phyloP scores from a whole-genome alignment of 1,140 invertebrate species.

The Belonocnema kinseyi region DNA sequence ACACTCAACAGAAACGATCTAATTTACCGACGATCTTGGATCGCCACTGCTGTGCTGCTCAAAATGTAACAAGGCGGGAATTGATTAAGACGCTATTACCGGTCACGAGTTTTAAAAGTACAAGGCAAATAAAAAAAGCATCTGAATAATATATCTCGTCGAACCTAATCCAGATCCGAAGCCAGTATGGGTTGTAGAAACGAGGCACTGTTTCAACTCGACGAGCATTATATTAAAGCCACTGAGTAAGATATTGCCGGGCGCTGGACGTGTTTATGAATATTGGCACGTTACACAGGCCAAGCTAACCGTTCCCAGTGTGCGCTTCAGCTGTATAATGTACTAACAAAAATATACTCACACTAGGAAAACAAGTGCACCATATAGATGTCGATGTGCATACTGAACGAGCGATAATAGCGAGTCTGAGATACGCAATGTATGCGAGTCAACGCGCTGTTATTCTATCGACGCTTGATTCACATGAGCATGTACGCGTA shows the following conservation, averaged over 20 bases:
- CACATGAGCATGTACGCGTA: conserved; percentile 33
- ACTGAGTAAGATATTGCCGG: conserved; percentile 65
- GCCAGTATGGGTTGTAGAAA: background rate
- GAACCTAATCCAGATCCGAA: conserved; percentile 29
- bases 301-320: conserved; percentile 41
- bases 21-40: background rate
- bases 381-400: conserved; percentile 20
- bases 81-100: conserved; percentile 19
- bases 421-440: conserved; percentile 8
- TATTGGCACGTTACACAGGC: conserved; percentile 60
- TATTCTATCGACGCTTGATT: conserved; percentile 35
- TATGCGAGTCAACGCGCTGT: background rate
- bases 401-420: conserved; percentile 12
- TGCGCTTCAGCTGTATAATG: background rate
- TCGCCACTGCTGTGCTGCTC: background rate
- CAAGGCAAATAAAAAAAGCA: conserved; percentile 2
- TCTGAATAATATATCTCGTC: conserved; percentile 13
- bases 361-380: background rate
- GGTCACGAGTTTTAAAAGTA: conserved; percentile 12
- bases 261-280: conserved; percentile 68
- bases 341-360: background rate
- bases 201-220: conserved; percentile 26
- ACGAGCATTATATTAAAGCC: conserved; percentile 32
- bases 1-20: background rate
- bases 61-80: conserved; percentile 16